These are phyloP conservation scores for Drosophila vallismaia DNA, from an alignment of 2,888 invertebrate species.

Conservation along the genomic window DNA sequence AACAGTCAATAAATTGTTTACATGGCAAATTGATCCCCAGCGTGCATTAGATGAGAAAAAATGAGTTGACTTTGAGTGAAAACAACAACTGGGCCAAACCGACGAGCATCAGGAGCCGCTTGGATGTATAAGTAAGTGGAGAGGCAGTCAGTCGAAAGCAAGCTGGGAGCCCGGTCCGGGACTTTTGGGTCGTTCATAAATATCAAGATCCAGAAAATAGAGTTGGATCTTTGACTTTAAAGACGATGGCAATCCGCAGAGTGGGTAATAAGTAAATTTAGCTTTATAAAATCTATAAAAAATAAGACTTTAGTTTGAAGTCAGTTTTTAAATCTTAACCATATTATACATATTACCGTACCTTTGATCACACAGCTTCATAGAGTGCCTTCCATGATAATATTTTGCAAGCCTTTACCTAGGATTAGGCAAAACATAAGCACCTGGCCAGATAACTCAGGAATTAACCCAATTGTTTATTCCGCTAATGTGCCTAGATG, in stretches of 20 bases:
- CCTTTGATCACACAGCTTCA: not conserved
- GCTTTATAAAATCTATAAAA: not conserved
- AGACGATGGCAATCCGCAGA: constrained; percentile 17
- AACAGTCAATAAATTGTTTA: constrained; percentile 80
- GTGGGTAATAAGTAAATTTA: not conserved
- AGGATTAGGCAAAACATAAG: constrained; percentile 3
- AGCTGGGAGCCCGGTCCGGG: constrained; percentile 47
- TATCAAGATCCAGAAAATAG: constrained; percentile 31
- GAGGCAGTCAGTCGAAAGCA: constrained; percentile 19
- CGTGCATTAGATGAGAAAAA: constrained; percentile 78
- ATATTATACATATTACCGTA: not conserved
- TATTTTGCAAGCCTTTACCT: constrained; percentile 6
- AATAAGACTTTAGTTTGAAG: not conserved
- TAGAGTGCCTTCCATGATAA: not conserved
- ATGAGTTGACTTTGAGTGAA: constrained; percentile 77
- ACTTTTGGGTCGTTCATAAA: constrained; percentile 59
- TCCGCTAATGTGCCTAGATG: constrained; percentile 31
- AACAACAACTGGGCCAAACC: constrained; percentile 40
- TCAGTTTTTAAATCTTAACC: not conserved
- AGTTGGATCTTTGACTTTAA: constrained; percentile 4
- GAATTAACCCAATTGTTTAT: constrained; percentile 32
- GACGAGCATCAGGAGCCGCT: not conserved
- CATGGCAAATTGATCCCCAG: constrained; percentile 77
- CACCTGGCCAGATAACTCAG: constrained; percentile 8
- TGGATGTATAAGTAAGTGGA: constrained; percentile 2